These are phyloP conservation scores for Apamea sordens DNA, from an alignment of 2,888 invertebrate species.

Conservation along the genomic window DNA sequence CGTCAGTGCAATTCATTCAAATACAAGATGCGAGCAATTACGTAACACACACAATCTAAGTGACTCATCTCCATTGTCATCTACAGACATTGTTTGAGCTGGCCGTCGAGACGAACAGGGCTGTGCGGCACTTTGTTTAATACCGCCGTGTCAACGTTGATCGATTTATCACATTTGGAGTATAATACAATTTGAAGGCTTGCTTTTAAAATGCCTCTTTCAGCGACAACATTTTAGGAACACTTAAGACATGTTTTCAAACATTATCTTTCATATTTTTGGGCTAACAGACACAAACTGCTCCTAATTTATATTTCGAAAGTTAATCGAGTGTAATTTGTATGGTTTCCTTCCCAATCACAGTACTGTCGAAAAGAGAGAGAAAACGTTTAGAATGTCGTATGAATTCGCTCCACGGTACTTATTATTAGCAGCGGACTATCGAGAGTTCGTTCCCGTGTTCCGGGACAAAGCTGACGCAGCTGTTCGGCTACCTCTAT, in stretches of 20 bases:
- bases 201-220: not conserved
- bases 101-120: not conserved
- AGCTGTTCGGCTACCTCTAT: slow-evolving; percentile 43
- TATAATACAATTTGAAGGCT: slow-evolving; percentile 11
- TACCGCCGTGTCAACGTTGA: not conserved
- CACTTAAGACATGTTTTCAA: not conserved
- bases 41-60: slow-evolving; percentile 1
- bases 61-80: slow-evolving; percentile 19
- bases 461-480: slow-evolving; percentile 51
- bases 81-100: slow-evolving; percentile 21
- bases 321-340: not conserved
- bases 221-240: not conserved
- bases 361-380: not conserved
- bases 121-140: slow-evolving; percentile 6
- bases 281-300: not conserved
- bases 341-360: not conserved
- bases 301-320: not conserved
- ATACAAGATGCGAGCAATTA: slow-evolving; percentile 1
- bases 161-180: slow-evolving; percentile 1
- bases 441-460: slow-evolving; percentile 52
- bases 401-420: not conserved
- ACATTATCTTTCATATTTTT: not conserved
- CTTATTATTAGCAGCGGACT: slow-evolving; percentile 24
- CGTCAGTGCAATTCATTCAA: not conserved
- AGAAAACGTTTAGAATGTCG: not conserved